Evolutionary conservation across 2,888 invertebrate genomes (phyloP).

Genomic region (Caenorhabditis panamensis): DNA sequence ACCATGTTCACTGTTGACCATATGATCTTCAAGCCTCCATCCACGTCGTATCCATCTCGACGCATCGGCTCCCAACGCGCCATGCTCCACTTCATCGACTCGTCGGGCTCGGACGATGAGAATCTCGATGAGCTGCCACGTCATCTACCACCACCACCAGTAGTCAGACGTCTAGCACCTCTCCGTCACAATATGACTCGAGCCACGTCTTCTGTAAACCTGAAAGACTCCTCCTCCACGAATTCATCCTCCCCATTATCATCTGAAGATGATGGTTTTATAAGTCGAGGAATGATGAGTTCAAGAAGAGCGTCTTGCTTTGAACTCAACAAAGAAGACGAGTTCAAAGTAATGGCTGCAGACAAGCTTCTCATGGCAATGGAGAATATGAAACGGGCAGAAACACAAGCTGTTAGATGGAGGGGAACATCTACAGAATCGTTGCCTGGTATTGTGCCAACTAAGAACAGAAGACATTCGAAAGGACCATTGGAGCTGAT

Average conservation of each 20-base stretch:
- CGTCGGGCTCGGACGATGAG: slow-evolving; percentile 62
- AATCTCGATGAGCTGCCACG: slow-evolving; percentile 55
- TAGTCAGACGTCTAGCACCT: slow-evolving; percentile 24
- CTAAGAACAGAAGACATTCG: slow-evolving; percentile 36
- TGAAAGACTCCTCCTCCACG: slow-evolving; percentile 28
- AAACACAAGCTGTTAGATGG: slow-evolving; percentile 51
- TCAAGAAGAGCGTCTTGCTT: slow-evolving; percentile 51
- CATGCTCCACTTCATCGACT: slow-evolving; percentile 65
- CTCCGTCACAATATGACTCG: slow-evolving; percentile 17
- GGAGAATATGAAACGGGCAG: slow-evolving; percentile 69
- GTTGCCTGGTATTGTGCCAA: slow-evolving; percentile 42
- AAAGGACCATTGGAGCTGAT: slow-evolving; percentile 54
- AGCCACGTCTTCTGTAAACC: slow-evolving; percentile 34
- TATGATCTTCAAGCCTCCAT: slow-evolving; percentile 33
- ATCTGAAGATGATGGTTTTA: slow-evolving; percentile 1
- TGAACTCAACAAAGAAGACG: slow-evolving; percentile 65
- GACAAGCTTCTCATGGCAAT: slow-evolving; percentile 68
- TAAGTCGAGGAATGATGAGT: neutral
- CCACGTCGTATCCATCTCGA: neutral
- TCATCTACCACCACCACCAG: slow-evolving; percentile 37
- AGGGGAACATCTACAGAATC: slow-evolving; percentile 60
- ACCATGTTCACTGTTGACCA: slow-evolving; percentile 35
- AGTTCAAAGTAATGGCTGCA: slow-evolving; percentile 73
- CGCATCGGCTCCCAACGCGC: slow-evolving; percentile 17
- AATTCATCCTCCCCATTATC: slow-evolving; percentile 6